Conservation (phyloP, 2,113 vertebrate species). For the Symphodus melops region DNA sequence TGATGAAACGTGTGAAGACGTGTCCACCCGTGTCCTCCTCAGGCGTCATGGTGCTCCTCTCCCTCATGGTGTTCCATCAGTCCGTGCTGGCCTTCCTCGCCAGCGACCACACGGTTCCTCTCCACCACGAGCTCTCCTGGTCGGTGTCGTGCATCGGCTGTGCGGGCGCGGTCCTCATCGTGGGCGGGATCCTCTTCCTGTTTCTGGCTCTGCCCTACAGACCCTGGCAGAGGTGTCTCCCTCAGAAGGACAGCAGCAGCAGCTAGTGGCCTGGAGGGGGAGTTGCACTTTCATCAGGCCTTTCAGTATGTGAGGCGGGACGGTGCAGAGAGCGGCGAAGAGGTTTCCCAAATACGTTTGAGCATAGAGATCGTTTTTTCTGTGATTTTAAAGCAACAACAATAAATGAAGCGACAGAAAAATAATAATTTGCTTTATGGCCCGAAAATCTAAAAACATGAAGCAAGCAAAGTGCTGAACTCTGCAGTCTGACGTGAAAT, state of each 20-base stretch:
- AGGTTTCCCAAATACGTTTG: conserved; percentile 40
- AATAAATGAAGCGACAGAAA: too few species aligned
- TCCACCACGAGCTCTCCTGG: conserved; percentile 89
- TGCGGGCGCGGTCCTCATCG: conserved; percentile 82
- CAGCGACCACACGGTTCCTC: conserved; percentile 78
- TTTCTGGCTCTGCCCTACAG: conserved; percentile 84
- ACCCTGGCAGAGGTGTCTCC: conserved; percentile 81
- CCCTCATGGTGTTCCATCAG: conserved; percentile 87
- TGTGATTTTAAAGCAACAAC: neutral
- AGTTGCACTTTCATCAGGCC: conserved; percentile 32
- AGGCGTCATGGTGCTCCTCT: conserved; percentile 87
- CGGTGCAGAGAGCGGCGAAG: conserved; percentile 2
- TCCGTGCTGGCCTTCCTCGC: conserved; percentile 83
- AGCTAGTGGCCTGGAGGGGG: conserved; percentile 64
- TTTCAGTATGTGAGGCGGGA: neutral
- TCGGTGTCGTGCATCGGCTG: conserved; percentile 86
- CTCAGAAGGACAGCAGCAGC: conserved; percentile 66
- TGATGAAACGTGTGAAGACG: too few species aligned
- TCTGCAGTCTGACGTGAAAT: too few species aligned
- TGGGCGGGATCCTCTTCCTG: conserved; percentile 84
- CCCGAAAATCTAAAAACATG: too few species aligned
- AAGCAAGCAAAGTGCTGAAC: too few species aligned
- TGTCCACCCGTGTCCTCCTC: neutral
- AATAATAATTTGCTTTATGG: too few species aligned
- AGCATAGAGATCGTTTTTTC: conserved; percentile 2